Evolutionary conservation across 2,113 vertebrate genomes (phyloP).

Genomic region (Centropus unirufus): DNA sequence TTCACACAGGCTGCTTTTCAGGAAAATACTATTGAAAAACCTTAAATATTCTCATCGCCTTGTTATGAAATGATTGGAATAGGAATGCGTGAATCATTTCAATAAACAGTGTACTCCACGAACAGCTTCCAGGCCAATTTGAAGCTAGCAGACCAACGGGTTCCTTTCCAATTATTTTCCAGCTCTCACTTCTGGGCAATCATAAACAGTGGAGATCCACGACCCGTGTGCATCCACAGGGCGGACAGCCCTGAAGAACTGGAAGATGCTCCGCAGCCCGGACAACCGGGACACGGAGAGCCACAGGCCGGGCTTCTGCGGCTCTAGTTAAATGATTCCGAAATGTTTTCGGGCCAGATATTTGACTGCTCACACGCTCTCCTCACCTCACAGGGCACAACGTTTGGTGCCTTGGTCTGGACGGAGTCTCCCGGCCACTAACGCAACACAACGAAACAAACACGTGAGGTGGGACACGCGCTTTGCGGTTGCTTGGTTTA

Average conservation of each 20-base stretch:
- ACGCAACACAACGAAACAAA: neutral
- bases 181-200: neutral
- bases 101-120: neutral
- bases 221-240: neutral
- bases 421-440: neutral
- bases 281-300: neutral
- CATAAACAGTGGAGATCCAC: rapidly evolving
- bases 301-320: neutral
- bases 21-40: neutral
- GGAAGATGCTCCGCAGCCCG: neutral
- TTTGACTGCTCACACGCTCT: neutral
- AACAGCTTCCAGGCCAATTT: neutral
- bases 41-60: neutral
- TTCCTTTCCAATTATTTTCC: neutral
- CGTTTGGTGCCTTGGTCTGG: neutral
- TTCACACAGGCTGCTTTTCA: conserved; percentile 22
- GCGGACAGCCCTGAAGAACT: neutral
- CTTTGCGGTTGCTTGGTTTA: neutral
- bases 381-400: neutral
- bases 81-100: neutral
- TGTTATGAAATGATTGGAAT: neutral
- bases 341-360: neutral
- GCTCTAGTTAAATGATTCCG: neutral
- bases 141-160: neutral
- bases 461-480: neutral